These are phyloP conservation scores for Synergus itoensis DNA, from an alignment of 2,888 invertebrate species.

Conservation along the genomic window DNA sequence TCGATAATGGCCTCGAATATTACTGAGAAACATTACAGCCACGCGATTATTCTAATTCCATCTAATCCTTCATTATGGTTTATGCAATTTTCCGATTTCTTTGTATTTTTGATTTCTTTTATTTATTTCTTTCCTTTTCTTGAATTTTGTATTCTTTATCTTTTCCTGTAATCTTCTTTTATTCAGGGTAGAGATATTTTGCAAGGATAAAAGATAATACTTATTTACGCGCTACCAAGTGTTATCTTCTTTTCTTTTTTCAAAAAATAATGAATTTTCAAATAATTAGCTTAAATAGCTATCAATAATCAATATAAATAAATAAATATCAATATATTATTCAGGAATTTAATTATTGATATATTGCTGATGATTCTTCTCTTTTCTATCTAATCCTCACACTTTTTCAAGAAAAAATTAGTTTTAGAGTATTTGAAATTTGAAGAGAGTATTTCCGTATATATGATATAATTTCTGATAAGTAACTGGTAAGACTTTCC, in stretches of 20 bases:
- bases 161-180: neutral
- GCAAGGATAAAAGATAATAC: too few species aligned
- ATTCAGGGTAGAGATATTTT: neutral
- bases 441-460: neutral
- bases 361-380: too few species aligned
- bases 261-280: too few species aligned
- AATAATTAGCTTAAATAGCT: neutral
- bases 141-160: neutral
- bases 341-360: too few species aligned
- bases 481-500: constrained; percentile 51
- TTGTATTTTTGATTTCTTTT: too few species aligned
- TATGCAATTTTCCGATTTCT: constrained; percentile 25
- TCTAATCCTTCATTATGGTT: constrained; percentile 17
- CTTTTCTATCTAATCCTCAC: too few species aligned
- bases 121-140: too few species aligned
- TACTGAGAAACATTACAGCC: constrained; percentile 17
- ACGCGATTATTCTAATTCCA: constrained; percentile 11
- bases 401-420: neutral
- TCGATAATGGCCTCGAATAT: constrained; percentile 53
- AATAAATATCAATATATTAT: too few species aligned
- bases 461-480: constrained; percentile 49
- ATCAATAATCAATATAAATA: neutral
- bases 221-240: too few species aligned
- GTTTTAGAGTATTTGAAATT: neutral
- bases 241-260: too few species aligned